Evolutionary conservation across 2,888 invertebrate genomes (phyloP).

Genomic region (Eurytoma californica): DNA sequence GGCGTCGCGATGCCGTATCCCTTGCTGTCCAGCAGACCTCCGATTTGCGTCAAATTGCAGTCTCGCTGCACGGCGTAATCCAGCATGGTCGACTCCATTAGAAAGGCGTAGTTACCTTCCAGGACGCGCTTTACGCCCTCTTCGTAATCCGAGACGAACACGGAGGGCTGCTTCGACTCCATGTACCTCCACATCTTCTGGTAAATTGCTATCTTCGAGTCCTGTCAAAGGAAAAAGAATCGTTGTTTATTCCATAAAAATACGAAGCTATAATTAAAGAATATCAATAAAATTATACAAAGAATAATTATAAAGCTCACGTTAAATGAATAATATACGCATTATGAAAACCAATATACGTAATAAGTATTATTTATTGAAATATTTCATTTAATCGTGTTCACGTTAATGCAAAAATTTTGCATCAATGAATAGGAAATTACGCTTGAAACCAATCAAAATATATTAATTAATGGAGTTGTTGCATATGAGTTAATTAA

Average conservation of each 20-base stretch:
- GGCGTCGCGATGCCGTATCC: conserved; percentile 98
- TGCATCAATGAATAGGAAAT: too few relatives aligned
- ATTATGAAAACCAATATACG: too few relatives aligned
- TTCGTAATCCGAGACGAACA: conserved; percentile 92
- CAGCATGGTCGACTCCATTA: conserved; percentile 98
- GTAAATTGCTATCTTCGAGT: conserved; percentile 92
- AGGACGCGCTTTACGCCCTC: conserved; percentile 93
- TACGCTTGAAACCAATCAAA: too few relatives aligned
- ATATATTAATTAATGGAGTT: too few relatives aligned
- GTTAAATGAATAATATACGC: too few relatives aligned
- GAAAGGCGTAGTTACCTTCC: conserved; percentile 94
- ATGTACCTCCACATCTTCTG: conserved; percentile 97
- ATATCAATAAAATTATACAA: too few relatives aligned
- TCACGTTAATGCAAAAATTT: too few relatives aligned
- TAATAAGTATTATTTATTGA: too few relatives aligned
- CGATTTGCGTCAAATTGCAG: conserved; percentile 98
- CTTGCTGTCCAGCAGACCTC: conserved; percentile 88
- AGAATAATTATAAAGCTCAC: too few relatives aligned
- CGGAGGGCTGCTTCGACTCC: conserved; percentile 86
- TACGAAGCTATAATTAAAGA: too few relatives aligned
- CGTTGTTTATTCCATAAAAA: not conserved
- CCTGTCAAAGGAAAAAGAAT: conserved; percentile 75
- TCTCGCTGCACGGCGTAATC: conserved; percentile 97
- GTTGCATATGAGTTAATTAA: too few relatives aligned
- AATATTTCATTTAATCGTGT: too few relatives aligned